phyloP scores from a whole-genome alignment of 92 coral and sea anemone genomes.

The Micromussa lordhowensis region DNA sequence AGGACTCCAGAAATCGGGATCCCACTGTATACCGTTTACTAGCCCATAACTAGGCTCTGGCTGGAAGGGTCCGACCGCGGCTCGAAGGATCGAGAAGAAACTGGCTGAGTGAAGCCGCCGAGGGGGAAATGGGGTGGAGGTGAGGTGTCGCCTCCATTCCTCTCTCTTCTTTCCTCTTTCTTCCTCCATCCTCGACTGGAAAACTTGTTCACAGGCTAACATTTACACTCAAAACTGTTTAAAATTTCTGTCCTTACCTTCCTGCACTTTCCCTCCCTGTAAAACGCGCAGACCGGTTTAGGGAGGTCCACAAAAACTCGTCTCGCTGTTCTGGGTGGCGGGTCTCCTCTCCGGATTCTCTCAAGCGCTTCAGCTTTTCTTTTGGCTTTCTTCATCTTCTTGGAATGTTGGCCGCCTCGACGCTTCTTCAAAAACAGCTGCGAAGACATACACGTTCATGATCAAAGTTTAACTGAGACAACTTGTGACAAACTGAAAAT shows the following conservation, averaged over 20 bases:
- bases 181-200: too few species aligned
- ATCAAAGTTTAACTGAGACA: not conserved
- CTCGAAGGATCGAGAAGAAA: too few species aligned
- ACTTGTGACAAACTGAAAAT: not conserved
- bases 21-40: too few species aligned
- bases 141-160: too few species aligned
- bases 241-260: conserved; percentile 44
- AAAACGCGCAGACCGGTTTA: conserved; percentile 73
- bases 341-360: conserved; percentile 29
- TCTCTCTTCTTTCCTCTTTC: too few species aligned
- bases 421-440: conserved; percentile 47
- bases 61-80: too few species aligned
- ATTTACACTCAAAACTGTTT: too few species aligned
- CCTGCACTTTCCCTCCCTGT: conserved; percentile 72
- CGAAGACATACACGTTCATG: not conserved
- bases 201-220: too few species aligned
- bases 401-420: conserved; percentile 68
- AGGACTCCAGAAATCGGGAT: too few species aligned
- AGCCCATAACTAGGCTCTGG: too few species aligned
- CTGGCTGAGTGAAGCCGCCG: too few species aligned
- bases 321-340: conserved; percentile 26
- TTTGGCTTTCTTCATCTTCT: conserved; percentile 72
- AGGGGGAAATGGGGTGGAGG: too few species aligned
- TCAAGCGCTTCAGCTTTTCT: conserved; percentile 52
- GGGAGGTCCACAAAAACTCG: conserved; percentile 36